A percentile compares a stretch with the other conserved stretches of the same genome.
phyloP scores from a whole-genome alignment of 2,888 invertebrate genomes.

The Dromius quadrimaculatus region DNA sequence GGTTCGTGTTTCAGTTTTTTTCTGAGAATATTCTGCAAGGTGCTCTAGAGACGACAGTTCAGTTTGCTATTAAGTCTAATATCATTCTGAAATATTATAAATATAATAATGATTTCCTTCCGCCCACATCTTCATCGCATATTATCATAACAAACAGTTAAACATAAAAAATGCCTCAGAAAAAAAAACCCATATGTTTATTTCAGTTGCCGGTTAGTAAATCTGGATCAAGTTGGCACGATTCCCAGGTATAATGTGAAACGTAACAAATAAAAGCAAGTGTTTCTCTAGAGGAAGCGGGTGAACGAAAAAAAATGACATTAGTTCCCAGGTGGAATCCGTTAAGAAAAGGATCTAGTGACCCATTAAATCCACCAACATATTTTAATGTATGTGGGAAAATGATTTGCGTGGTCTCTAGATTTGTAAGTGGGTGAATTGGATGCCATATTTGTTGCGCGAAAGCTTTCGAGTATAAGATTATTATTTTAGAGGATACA shows the following conservation, averaged over 20 bases:
- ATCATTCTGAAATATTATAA: neutral
- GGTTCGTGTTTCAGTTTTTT: neutral
- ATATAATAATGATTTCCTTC: conserved; percentile 1
- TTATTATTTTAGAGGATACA: too few species aligned
- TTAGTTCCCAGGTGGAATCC: conserved; percentile 43
- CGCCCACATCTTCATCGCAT: neutral
- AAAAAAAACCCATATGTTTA: conserved; percentile 11
- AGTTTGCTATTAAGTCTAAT: neutral
- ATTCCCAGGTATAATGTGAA: conserved; percentile 50
- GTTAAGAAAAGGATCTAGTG: conserved; percentile 45
- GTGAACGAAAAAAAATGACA: conserved; percentile 36
- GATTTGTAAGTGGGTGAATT: neutral
- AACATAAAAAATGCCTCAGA: too few species aligned
- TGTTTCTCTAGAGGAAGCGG: neutral
- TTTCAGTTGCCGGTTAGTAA: conserved; percentile 7
- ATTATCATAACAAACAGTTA: conserved; percentile 18
- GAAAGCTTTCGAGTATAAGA: too few species aligned
- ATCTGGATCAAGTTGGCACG: conserved; percentile 30
- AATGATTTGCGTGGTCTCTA: too few species aligned
- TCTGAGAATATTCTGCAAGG: neutral
- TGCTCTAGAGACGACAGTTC: neutral
- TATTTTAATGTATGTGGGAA: too few species aligned
- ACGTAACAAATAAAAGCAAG: conserved; percentile 39
- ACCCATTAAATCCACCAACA: conserved; percentile 35
- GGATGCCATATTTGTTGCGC: too few species aligned